Evolutionary conservation across 1,140 invertebrate genomes (phyloP).

Genomic region (Zaprionus kolodkinae): DNA sequence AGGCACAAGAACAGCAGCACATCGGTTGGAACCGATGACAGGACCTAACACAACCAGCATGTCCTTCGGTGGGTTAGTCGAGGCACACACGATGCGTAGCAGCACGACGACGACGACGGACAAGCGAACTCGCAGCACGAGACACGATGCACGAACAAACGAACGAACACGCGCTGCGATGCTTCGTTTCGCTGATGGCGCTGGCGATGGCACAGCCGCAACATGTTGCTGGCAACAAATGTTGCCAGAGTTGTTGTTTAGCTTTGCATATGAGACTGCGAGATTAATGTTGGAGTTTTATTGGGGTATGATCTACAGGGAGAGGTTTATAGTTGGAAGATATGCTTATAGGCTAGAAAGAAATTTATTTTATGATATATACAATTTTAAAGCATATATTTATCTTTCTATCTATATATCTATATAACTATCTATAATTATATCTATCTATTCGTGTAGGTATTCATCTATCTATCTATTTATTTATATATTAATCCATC

Average conservation of each 20-base stretch:
- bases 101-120: slow-evolving; percentile 5
- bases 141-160: not conserved
- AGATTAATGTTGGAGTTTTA: no score
- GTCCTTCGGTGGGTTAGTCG: slow-evolving; percentile 37
- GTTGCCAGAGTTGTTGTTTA: not conserved
- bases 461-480: no score
- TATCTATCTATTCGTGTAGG: no score
- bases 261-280: no score
- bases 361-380: no score
- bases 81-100: slow-evolving; percentile 1
- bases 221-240: slow-evolving; percentile 1
- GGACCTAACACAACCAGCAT: slow-evolving; percentile 65
- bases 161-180: not conserved
- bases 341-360: no score
- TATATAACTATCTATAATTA: no score
- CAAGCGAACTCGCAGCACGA: not conserved
- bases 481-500: no score
- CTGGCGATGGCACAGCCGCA: not conserved
- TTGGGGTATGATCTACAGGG: no score
- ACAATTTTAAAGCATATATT: no score
- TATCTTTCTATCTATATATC: no score
- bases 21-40: slow-evolving; percentile 4
- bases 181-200: not conserved
- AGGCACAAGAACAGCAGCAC: slow-evolving; percentile 22
- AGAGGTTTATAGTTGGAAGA: no score